Conservation (phyloP, 2,797 vertebrate genomes). For the Myotis daubentonii region DNA sequence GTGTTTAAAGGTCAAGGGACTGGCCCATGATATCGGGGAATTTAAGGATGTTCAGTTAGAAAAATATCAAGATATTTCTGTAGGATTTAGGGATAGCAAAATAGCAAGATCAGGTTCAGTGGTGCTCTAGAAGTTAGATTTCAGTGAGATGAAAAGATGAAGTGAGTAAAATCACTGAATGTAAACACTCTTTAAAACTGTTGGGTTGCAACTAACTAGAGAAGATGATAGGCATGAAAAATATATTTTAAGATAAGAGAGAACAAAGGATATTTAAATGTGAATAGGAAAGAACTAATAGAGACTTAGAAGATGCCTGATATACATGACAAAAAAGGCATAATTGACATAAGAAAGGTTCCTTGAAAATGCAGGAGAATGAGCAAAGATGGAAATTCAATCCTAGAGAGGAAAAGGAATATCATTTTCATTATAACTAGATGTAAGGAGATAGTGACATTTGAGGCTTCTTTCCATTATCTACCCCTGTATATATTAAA, state of each 20-base stretch:
- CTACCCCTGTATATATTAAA: background rate
- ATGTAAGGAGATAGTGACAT: background rate
- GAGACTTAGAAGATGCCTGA: background rate
- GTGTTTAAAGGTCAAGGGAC: background rate
- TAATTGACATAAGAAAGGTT: constrained; percentile 16
- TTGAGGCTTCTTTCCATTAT: constrained; percentile 2
- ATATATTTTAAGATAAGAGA: constrained; percentile 22
- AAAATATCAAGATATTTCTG: background rate
- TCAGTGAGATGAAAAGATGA: constrained; percentile 2
- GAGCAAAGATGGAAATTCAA: background rate
- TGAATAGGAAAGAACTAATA: background rate
- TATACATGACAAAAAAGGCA: background rate
- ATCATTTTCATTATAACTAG: background rate
- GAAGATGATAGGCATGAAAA: constrained; percentile 12
- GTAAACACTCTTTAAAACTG: background rate
- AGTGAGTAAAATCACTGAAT: constrained; percentile 4
- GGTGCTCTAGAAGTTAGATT: background rate
- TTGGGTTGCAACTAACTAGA: background rate
- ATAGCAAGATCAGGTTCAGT: background rate
- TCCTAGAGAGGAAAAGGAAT: constrained; percentile 27
- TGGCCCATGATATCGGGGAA: background rate
- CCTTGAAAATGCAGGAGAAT: constrained; percentile 23
- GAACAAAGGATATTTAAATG: constrained; percentile 31
- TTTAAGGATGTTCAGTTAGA: background rate
- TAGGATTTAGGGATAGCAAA: background rate